Evolutionary conservation across 2,797 vertebrate species (phyloP), one percentile per base, ranked within the genome.

Genomic region (Poeciliopsis turneri): DNA sequence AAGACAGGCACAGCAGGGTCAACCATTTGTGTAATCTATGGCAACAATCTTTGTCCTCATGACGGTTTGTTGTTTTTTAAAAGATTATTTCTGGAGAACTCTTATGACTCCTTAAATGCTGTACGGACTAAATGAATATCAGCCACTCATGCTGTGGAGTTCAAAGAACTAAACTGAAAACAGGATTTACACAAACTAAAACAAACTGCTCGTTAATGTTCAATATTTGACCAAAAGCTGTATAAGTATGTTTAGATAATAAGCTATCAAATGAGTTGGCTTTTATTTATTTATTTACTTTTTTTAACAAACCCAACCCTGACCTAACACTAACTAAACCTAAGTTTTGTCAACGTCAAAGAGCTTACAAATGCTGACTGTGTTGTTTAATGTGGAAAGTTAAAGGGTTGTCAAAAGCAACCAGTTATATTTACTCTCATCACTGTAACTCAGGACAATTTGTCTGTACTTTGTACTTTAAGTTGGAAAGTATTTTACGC

Each of bases 21-120:
- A 72, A 74, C 51, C 25, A 45, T 71, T 70, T 41, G 71, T 61
- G 25, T 83, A 7, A 70, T 55, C 30, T 74, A 25, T 75, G 43
- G 41, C 74, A 74, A 66, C 61, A 55, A 49, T 4, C 46, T 39
- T 76, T 49, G 18, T 30, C 75, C 53, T 68, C 11, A 20, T 71
- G 53, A 76, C 33, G 5, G 33, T 3, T 33, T 33, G 30, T 30
- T 33, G 28, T 1, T 30, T 76, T 41, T 49, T 33, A 72, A 30
- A 49, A 51, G 49, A 23, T 57, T 28, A n/a, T 57, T 57, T 28
- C 4, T 57, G 23, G 36, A 69, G 15, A 13, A 7, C 43, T 66
- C 18, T 68, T 68, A 25, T 12, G 13, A 18, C 15, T 36, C 3
- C 33, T 36, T 33, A 51, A 51, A 8, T 64, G 28, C 13, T 33